These are phyloP conservation scores for Arizona elegans DNA, from an alignment of 2,113 vertebrate genomes.

Conservation along the genomic window DNA sequence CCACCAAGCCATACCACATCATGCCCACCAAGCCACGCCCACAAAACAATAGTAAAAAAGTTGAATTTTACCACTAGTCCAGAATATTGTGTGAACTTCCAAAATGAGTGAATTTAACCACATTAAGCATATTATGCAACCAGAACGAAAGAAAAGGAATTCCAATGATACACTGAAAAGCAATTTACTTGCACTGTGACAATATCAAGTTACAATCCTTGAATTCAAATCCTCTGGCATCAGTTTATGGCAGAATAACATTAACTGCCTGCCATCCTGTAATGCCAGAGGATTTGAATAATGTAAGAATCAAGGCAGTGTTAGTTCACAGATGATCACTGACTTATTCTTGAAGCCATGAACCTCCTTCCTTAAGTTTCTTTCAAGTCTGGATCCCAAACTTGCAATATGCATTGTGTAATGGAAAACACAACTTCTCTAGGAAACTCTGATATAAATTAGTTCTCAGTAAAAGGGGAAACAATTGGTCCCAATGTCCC, in stretches of 20 bases:
- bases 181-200: background rate
- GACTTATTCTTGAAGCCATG: background rate
- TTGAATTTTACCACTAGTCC: background rate
- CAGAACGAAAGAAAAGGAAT: background rate
- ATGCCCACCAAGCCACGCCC: too few relatives aligned
- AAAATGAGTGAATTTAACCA: background rate
- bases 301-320: background rate
- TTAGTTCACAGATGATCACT: background rate
- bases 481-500: background rate
- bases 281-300: background rate
- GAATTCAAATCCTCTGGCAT: background rate
- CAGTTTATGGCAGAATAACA: background rate
- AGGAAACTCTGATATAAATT: background rate
- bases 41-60: too few relatives aligned
- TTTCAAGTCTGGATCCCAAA: background rate
- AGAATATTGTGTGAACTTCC: background rate
- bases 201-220: background rate
- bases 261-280: background rate
- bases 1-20: too few relatives aligned
- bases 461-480: background rate
- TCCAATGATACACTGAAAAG: background rate
- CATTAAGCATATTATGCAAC: background rate
- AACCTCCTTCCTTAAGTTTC: background rate
- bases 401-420: background rate
- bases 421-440: background rate